phyloP scores from a whole-genome alignment of 1,140 invertebrate species.

The Drosophila paulistorum region DNA sequence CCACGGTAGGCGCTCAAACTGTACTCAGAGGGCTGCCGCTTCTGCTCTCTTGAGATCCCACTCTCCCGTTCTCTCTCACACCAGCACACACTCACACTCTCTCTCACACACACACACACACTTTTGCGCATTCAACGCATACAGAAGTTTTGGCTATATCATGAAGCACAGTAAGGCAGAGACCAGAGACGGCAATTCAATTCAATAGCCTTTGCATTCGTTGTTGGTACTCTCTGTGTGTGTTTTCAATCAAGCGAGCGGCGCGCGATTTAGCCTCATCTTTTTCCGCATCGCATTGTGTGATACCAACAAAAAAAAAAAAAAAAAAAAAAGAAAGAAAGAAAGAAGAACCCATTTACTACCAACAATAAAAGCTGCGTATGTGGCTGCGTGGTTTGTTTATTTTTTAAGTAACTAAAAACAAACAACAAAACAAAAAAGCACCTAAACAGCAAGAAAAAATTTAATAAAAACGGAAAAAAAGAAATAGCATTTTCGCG shows the following conservation, averaged over 20 bases:
- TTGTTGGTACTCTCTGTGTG: constrained; percentile 83
- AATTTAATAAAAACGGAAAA: constrained; percentile 34
- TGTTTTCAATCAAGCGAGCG: constrained; percentile 82
- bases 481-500: constrained; percentile 41
- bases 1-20: constrained; percentile 52
- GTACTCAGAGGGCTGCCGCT: constrained; percentile 58
- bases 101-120: constrained; percentile 52
- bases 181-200: constrained; percentile 77
- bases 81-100: constrained; percentile 9
- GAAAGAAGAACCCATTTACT: constrained; percentile 51
- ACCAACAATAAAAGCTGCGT: constrained; percentile 68
- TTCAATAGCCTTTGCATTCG: constrained; percentile 83
- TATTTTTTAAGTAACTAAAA: constrained; percentile 80
- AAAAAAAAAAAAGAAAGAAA: constrained; percentile 44
- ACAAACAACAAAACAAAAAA: constrained; percentile 69
- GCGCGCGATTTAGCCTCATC: constrained; percentile 77
- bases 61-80: constrained; percentile 24
- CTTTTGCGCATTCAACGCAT: constrained; percentile 66
- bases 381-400: constrained; percentile 73
- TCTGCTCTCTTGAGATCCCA: constrained; percentile 26
- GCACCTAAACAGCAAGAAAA: constrained; percentile 25
- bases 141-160: constrained; percentile 66
- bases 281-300: constrained; percentile 64
- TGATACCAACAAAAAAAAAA: constrained; percentile 71
- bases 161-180: constrained; percentile 72